Evolutionary conservation across 1,140 invertebrate species (phyloP), one percentile per base, ranked within the genome.

Genomic region (Panagrolaimus sp.): DNA sequence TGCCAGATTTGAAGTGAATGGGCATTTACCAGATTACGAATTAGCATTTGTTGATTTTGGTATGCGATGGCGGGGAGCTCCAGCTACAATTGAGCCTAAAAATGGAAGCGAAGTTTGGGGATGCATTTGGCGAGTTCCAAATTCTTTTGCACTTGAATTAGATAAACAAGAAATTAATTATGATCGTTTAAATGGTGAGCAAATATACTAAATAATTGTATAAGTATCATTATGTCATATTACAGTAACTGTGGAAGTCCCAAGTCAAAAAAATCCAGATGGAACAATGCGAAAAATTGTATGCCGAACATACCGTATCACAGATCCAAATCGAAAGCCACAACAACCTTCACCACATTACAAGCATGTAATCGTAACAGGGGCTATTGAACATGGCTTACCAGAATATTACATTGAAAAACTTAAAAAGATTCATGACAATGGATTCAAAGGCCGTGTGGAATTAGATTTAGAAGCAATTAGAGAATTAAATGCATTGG

Each of bases 291-390:
- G 43, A 43, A 47, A 48, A 15, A 43, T 79, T 9, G 32, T 24
- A 12, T 82, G 79, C 43, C 71, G 75, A n/a, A 81, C 76, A 43
- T 81, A 81, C 58, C 78, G 80, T 55, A 72, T 77, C 43, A 74
- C 79, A 14, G 80, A 75, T 45, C 32, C 67, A 21, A 63, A 67
- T 17, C 48, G 73, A 24, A 38, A 46, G 4, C 21, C 14, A 12
- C 32, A 66, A 43, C 14, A 44, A 12, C 77, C 77, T 6, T 81
- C 78, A 1, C 78, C 78, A 7, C 78, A 81, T 43, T 79, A 81
- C 65, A 79, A 77, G 62, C 68, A 71, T 24, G 78, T 79, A 12
- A 79, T 79, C 24, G 71, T 79, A 12, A 38, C 48, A 12, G 78
- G 78, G 10, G 78, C 78, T 14, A 48, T 78, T 3, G 78, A 79